Evolutionary conservation across 2,888 invertebrate species (phyloP).

Genomic region (Nymphalis urticae): DNA sequence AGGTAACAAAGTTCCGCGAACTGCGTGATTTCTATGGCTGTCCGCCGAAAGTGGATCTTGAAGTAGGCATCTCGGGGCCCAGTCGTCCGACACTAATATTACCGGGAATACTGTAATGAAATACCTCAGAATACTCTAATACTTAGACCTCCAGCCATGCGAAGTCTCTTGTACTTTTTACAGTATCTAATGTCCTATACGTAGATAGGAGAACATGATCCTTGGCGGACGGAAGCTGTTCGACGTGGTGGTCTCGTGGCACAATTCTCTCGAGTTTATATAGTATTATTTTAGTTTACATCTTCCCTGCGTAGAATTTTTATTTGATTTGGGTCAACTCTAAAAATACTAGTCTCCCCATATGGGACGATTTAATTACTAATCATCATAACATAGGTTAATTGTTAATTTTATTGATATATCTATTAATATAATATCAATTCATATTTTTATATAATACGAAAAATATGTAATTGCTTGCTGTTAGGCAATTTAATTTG

Average conservation of each 20-base stretch:
- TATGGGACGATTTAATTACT: background rate
- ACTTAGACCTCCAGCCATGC: constrained; percentile 40
- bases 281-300: constrained; percentile 50
- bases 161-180: constrained; percentile 45
- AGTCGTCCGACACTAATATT: constrained; percentile 62
- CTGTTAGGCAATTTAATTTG: too few species aligned
- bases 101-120: constrained; percentile 68
- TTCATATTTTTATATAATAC: too few species aligned
- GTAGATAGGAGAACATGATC: constrained; percentile 44
- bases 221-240: constrained; percentile 43
- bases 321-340: constrained; percentile 1
- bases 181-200: constrained; percentile 44
- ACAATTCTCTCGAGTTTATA: constrained; percentile 46
- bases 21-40: constrained; percentile 79
- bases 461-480: too few species aligned
- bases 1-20: constrained; percentile 82
- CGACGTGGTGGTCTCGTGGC: constrained; percentile 66
- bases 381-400: background rate
- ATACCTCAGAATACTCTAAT: constrained; percentile 56
- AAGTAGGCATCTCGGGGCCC: constrained; percentile 55
- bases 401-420: constrained; percentile 1
- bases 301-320: constrained; percentile 60
- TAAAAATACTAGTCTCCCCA: constrained; percentile 8
- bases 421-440: background rate
- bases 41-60: constrained; percentile 72